Base-by-base conservation (phyloP, 2,113 vertebrate genomes). In the Tachycineta bicolor region DNA sequence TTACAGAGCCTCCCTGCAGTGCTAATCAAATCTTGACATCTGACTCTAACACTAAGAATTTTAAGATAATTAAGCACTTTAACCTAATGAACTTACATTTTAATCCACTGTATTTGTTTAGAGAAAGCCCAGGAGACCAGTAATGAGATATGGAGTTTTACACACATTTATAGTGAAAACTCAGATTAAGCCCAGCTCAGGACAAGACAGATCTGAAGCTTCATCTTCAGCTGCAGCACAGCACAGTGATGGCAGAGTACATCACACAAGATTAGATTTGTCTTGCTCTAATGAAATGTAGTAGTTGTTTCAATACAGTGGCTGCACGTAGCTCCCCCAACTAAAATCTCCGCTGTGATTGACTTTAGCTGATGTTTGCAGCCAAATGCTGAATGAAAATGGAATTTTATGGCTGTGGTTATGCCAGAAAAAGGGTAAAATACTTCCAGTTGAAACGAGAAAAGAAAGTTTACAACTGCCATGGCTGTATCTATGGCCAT, bases 61-160 rank as follows among this genome's bases (percentile, higher is more conserved):
- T 94, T 96, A 95, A 96, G 90, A 93, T 93, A 96, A 96, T 95
- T 96, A 95, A 96, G 92, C 90, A 90, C 76, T 97, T 96, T 96
- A 96, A 96, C 96, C 94, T 96, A 90, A 96, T 89, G 93, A 81
- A 90, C 74, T 93, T 88, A 62, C 88, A 93, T 96, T 96, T 97
- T 94, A 94, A 95, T 92, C 84, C 62, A 73, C 68, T 49, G 39
- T 75, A 80, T 92, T 93, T 91, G 87, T 92, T 96, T 90, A 93
- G 62, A 68, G 44, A 58, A 85, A 73, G 60, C 94, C 58, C 81
- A 44, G 43, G 89, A 69, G 91, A 78, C 58, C 19, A 47, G 62
- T 73, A 96, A 93, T 84, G 70, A 90, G 82, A 84, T 87, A 88
- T n/a, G 43, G 58, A 84, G n/a, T 82, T 92, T 95, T 83, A 79